Base-by-base conservation (phyloP, 1,140 invertebrate species). In the Hirudo medicinalis region DNA sequence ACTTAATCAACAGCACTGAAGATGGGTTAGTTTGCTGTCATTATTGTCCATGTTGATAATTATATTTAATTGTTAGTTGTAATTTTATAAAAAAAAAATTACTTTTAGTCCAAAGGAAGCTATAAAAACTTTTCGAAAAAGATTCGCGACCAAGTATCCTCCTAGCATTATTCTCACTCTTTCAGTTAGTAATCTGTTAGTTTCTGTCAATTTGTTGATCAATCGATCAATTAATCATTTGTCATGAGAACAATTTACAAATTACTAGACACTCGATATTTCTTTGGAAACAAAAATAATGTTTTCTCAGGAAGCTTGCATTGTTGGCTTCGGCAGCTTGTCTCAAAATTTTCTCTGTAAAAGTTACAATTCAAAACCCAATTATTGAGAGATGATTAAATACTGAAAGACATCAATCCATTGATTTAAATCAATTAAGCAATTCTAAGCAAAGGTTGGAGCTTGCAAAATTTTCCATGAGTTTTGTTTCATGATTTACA, bases 151-250 rank as follows among this genome's bases (percentile, higher is more conserved):
- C 4, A 97, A 87, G 75, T 97, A 98, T 83, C 95, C 96, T 79
- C 91, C 89, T 72, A 88, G 95, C 66, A 90, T 98, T 25, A 94
- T 96, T 90, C 97, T 95, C 80, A 94, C 94, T 3, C 83, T 99
- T 70, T 97, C 91, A 36, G 94, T 97, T 80, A 85, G 85, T 83
- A 49, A 54, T 20, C 57, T 36, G 29, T 67, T 5, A 22, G 5
- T 32, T 27, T 20, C 57, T 36, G 29, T 67, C n/a, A 22, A 22
- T 32, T 27, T 67, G 29, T 25, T 67, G 19, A 22, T 67, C 19
- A 67, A 67, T 27, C 13, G 13, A 67, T 67, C 13, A 3, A 2
- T 11, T 67, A 67, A 20, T 32, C 9, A 57, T 3, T 57, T 57
- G 20, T 6, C 32, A 36, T 36, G 32, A 3, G 32, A n/a, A 36